These are phyloP conservation scores for Caenorhabditis japonica DNA, from an alignment of 2,888 invertebrate genomes.

Conservation along the genomic window DNA sequence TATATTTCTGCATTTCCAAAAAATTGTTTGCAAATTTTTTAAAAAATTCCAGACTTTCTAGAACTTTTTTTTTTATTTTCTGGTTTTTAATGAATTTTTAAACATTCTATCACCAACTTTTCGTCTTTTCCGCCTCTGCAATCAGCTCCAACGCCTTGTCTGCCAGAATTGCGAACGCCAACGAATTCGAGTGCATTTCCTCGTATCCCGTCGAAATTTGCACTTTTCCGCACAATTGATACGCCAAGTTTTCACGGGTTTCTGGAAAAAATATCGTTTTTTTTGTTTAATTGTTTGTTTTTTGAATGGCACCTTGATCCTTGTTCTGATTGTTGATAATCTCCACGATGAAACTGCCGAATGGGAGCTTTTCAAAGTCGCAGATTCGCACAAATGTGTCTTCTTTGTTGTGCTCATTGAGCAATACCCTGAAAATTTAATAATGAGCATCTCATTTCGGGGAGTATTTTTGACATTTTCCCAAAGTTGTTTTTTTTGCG, in stretches of 20 bases:
- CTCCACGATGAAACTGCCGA: slow-evolving; percentile 25
- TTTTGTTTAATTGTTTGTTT: too few species aligned
- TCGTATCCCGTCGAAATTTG: background rate
- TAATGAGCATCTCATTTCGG: too few species aligned
- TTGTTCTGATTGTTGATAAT: slow-evolving; percentile 7
- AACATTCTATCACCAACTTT: too few species aligned
- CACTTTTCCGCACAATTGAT: slow-evolving; percentile 1
- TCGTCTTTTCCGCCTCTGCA: slow-evolving; percentile 6
- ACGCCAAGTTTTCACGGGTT: background rate
- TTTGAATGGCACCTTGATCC: background rate
- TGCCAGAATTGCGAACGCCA: slow-evolving; percentile 16
- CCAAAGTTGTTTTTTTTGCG: too few species aligned
- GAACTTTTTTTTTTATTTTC: too few species aligned
- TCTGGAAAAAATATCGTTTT: slow-evolving; percentile 7
- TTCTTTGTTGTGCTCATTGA: slow-evolving; percentile 22
- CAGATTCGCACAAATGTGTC: slow-evolving; percentile 4
- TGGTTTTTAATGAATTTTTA: too few species aligned
- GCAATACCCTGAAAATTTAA: slow-evolving; percentile 21
- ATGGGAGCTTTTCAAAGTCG: slow-evolving; percentile 18
- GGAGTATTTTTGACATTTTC: too few species aligned
- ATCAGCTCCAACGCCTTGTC: slow-evolving; percentile 25
- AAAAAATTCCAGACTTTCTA: too few species aligned
- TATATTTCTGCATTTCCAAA: too few species aligned
- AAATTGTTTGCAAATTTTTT: too few species aligned
- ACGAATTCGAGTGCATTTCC: slow-evolving; percentile 21